Evolutionary conservation across 2,888 invertebrate species (phyloP).

Genomic region (Archips xylosteana): DNA sequence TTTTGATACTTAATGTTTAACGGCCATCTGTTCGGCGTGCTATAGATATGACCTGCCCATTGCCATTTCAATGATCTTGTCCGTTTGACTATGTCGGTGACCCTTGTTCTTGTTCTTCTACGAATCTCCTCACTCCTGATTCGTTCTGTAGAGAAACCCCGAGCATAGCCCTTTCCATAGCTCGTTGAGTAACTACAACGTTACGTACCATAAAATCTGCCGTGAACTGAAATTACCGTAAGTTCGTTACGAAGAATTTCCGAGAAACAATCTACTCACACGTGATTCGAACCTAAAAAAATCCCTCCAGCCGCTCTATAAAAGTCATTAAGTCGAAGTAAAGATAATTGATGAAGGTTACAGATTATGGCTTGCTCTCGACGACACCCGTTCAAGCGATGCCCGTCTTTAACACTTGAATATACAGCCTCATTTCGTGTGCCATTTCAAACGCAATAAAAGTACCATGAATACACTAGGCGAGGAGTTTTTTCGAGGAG

Average conservation of each 20-base stretch:
- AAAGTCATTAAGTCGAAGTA: conserved; percentile 84
- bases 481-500: conserved; percentile 61
- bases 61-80: too few species aligned
- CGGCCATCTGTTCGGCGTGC: too few species aligned
- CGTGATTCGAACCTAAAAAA: conserved; percentile 55
- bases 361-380: conserved; percentile 75
- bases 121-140: too few species aligned
- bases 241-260: conserved; percentile 55
- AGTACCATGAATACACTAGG: conserved; percentile 69
- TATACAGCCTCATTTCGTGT: conserved; percentile 47
- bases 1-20: too few species aligned
- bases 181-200: too few species aligned
- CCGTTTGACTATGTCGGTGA: too few species aligned
- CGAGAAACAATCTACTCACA: conserved; percentile 58
- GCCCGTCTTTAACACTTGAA: conserved; percentile 46
- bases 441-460: conserved; percentile 63
- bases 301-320: conserved; percentile 75
- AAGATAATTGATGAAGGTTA: conserved; percentile 84
- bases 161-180: too few species aligned
- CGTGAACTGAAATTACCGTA: conserved; percentile 41
- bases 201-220: neutral
- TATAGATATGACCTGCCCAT: too few species aligned
- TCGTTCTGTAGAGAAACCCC: too few species aligned
- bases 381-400: conserved; percentile 44
- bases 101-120: too few species aligned